Evolutionary conservation across 2,888 invertebrate genomes (phyloP).

Genomic region (Mesoligia furuncula): DNA sequence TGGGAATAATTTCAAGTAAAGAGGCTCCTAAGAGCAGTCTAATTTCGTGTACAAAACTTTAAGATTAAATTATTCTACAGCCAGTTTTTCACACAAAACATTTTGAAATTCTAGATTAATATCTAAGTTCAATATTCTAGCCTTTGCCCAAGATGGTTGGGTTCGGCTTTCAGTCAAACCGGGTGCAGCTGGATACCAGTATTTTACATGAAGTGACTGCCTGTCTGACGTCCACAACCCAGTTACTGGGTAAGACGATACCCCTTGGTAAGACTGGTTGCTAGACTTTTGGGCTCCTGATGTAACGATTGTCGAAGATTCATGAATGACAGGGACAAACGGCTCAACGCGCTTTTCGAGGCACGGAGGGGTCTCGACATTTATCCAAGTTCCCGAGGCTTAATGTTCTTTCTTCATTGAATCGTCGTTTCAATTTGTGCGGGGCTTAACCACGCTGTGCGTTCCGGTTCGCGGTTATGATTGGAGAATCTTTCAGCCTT

Average conservation of each 20-base stretch:
- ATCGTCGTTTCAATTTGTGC: not conserved
- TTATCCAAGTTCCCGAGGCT: not conserved
- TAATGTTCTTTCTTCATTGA: not conserved
- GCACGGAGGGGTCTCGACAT: not conserved
- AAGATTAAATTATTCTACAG: slow-evolving; percentile 12
- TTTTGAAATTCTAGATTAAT: not conserved
- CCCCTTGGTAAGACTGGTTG: not conserved
- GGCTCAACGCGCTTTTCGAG: too few species aligned
- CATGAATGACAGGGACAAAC: not conserved
- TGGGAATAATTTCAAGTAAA: slow-evolving; percentile 28
- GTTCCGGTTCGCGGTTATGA: not conserved
- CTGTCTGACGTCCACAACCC: not conserved
- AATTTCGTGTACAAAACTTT: slow-evolving; percentile 23
- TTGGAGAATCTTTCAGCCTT: not conserved
- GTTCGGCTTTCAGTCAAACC: too few species aligned
- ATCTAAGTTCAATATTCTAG: not conserved
- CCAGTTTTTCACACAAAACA: not conserved
- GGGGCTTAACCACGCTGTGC: not conserved
- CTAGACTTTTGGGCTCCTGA: not conserved
- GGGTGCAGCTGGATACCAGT: too few species aligned
- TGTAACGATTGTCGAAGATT: not conserved
- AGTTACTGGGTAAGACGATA: not conserved
- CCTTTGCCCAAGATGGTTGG: too few species aligned
- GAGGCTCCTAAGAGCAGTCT: not conserved
- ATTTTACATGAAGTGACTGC: too few species aligned